Evolutionary conservation across 2,888 invertebrate genomes (phyloP).

Genomic region (Dendrolimus houi): DNA sequence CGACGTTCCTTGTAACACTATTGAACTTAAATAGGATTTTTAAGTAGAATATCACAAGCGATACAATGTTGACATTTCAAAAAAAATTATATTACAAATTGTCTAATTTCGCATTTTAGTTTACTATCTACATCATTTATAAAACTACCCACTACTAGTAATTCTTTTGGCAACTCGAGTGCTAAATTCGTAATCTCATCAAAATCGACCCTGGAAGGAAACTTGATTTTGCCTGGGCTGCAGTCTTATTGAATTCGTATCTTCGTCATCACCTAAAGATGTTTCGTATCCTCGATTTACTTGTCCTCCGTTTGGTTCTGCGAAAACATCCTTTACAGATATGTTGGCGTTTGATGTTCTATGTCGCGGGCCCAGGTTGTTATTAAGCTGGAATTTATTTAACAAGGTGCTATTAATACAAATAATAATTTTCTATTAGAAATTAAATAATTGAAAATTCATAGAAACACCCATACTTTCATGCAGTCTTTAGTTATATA

Average conservation of each 20-base stretch:
- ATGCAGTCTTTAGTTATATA: too few species aligned
- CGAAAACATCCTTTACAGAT: constrained; percentile 88
- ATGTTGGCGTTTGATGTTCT: constrained; percentile 86
- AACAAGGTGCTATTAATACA: neutral
- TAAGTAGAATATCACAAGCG: constrained; percentile 50
- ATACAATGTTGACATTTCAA: constrained; percentile 27
- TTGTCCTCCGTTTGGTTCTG: constrained; percentile 83
- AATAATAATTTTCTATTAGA: too few species aligned
- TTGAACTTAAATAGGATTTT: neutral
- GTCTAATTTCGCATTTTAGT: constrained; percentile 12
- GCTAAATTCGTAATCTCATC: constrained; percentile 19
- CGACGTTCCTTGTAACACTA: too few species aligned
- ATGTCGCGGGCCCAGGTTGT: constrained; percentile 80
- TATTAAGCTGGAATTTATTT: constrained; percentile 67
- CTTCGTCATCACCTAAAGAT: constrained; percentile 79
- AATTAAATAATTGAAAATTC: too few species aligned
- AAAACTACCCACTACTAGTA: constrained; percentile 7
- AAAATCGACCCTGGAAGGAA: constrained; percentile 72
- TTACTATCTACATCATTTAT: constrained; percentile 20
- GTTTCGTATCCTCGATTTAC: constrained; percentile 87
- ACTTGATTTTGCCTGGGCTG: constrained; percentile 81
- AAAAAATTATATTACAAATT: constrained; percentile 14
- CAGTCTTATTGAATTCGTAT: constrained; percentile 83
- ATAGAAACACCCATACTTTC: too few species aligned
- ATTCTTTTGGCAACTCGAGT: constrained; percentile 41